Percentiles rank a stretch among this genome's conserved stretches.
phyloP scores from a whole-genome alignment of 2,888 invertebrate species.

The Mimumesa dahlbomi region DNA sequence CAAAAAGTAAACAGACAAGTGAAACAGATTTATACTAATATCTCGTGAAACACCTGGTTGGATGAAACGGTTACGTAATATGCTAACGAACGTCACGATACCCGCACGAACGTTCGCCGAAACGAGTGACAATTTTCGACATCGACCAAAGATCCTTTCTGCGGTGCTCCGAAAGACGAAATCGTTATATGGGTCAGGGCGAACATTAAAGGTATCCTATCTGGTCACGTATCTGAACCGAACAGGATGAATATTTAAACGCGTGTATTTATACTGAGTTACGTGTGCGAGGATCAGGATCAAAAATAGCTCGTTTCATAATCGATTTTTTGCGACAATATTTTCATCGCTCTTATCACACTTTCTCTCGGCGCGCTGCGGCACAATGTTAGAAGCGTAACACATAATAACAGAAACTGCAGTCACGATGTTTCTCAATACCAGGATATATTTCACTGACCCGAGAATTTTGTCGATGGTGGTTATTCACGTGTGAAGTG shows the following conservation, averaged over 20 bases:
- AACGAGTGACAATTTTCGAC: conserved; percentile 18
- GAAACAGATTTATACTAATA: too few species aligned
- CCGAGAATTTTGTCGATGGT: conserved; percentile 29
- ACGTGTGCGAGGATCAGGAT: background rate
- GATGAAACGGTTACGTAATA: conserved; percentile 4
- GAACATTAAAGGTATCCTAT: background rate
- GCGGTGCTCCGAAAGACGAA: background rate
- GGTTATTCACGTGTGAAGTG: conserved; percentile 22
- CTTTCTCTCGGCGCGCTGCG: conserved; percentile 30
- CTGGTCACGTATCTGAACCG: background rate
- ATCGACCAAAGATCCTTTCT: conserved; percentile 4
- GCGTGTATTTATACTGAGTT: background rate
- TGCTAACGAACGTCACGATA: conserved; percentile 7
- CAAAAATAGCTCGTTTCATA: conserved; percentile 13
- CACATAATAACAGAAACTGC: conserved; percentile 31
- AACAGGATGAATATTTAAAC: background rate
- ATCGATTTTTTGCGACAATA: background rate
- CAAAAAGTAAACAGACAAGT: too few species aligned
- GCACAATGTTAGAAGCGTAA: conserved; percentile 9
- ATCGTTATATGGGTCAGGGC: conserved; percentile 16
- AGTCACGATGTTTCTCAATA: conserved; percentile 24
- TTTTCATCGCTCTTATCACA: conserved; percentile 23
- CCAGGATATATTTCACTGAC: conserved; percentile 31
- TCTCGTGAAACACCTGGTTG: too few species aligned
- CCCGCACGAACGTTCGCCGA: background rate